Conservation (phyloP, 2,888 invertebrate species). For the Luperina nickerlii region DNA sequence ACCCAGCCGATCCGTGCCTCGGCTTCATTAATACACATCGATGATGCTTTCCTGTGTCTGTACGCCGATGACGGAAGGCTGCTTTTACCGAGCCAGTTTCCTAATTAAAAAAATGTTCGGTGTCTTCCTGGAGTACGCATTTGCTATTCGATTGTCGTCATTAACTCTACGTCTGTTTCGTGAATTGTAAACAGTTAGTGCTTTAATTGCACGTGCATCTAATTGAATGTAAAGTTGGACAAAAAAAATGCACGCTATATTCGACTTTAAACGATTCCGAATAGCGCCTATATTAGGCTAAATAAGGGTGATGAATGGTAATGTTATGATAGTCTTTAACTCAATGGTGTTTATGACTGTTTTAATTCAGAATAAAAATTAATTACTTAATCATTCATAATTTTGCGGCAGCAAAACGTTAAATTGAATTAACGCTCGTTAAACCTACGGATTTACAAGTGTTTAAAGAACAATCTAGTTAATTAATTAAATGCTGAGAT, state of each 20-base stretch:
- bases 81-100: constrained; percentile 88
- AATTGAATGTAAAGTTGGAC: constrained; percentile 41
- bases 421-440: neutral
- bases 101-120: constrained; percentile 85
- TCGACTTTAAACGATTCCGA: constrained; percentile 9
- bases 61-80: constrained; percentile 86
- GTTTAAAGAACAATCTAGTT: neutral
- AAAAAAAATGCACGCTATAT: constrained; percentile 33
- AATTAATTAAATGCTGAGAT: neutral
- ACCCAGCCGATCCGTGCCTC: constrained; percentile 79
- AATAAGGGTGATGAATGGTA: constrained; percentile 1
- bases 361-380: constrained; percentile 25
- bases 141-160: constrained; percentile 58
- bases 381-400: neutral
- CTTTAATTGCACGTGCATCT: constrained; percentile 60
- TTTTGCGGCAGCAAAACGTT: neutral
- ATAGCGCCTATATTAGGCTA: constrained; percentile 18
- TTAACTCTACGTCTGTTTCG: constrained; percentile 57
- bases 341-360: constrained; percentile 8
- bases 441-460: neutral
- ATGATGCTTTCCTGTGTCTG: constrained; percentile 87
- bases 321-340: neutral
- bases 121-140: constrained; percentile 64
- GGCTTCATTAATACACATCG: constrained; percentile 87
- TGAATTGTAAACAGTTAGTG: constrained; percentile 59